Conservation (phyloP, 2,113 vertebrate species). For the Muntiacus muntjak region DNA sequence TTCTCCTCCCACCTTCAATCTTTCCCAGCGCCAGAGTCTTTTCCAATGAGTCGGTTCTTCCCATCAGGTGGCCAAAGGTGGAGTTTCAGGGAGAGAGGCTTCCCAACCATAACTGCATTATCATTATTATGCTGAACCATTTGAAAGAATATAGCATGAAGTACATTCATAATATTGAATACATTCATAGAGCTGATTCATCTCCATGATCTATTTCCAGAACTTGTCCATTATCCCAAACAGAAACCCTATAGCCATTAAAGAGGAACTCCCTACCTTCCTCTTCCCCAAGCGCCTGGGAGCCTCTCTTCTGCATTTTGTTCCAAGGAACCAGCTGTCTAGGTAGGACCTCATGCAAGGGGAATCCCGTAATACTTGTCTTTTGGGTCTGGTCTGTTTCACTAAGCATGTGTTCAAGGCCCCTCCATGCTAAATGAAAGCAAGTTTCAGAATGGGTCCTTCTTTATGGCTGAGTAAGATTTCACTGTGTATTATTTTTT, state of each 20-base stretch:
- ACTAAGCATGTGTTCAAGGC: neutral
- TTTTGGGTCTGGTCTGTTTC: neutral
- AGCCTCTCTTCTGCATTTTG: neutral
- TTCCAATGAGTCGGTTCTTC: neutral
- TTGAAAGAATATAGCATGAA: neutral
- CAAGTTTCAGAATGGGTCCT: neutral
- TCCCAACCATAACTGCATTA: neutral
- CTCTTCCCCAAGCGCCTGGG: neutral
- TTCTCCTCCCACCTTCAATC: neutral
- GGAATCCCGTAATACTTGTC: too few species aligned
- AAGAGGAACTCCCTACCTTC: neutral
- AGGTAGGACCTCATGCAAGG: neutral
- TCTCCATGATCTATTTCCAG: neutral
- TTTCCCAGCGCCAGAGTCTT: neutral
- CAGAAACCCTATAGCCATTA: neutral
- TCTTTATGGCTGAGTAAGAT: neutral
- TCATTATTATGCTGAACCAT: neutral
- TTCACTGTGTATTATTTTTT: neutral
- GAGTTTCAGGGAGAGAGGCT: neutral
- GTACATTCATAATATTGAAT: neutral
- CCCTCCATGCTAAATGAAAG: neutral
- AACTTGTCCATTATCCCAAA: neutral
- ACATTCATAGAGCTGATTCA: neutral
- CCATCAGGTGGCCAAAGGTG: neutral
- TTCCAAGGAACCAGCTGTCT: neutral